These are phyloP conservation scores for Scaptomyza tumidula DNA, from an alignment of 2,888 invertebrate genomes.

Conservation along the genomic window DNA sequence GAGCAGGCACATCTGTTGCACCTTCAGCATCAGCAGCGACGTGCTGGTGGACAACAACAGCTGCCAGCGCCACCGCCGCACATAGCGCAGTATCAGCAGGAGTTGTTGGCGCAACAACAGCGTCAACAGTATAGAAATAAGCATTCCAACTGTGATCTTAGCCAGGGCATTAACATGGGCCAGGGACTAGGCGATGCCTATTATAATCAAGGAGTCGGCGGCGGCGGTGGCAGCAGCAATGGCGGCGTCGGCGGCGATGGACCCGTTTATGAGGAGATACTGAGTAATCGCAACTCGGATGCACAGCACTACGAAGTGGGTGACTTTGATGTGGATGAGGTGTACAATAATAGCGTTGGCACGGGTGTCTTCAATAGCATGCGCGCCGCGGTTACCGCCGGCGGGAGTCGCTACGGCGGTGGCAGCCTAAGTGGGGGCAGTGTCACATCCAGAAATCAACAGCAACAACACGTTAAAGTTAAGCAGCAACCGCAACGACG, in stretches of 20 bases:
- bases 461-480: constrained; percentile 46
- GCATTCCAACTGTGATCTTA: constrained; percentile 84
- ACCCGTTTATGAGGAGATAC: constrained; percentile 84
- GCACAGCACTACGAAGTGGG: constrained; percentile 81
- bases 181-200: constrained; percentile 73
- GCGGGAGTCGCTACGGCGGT: constrained; percentile 61
- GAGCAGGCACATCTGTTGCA: constrained; percentile 82
- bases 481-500: constrained; percentile 49
- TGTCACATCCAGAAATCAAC: constrained; percentile 67
- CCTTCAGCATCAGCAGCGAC: constrained; percentile 76
- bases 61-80: constrained; percentile 72
- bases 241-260: constrained; percentile 70
- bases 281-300: constrained; percentile 83
- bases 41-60: constrained; percentile 68
- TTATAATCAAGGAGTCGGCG: constrained; percentile 75
- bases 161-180: constrained; percentile 61
- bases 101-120: constrained; percentile 60
- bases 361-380: constrained; percentile 69
- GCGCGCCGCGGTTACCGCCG: constrained; percentile 68
- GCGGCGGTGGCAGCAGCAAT: constrained; percentile 45
- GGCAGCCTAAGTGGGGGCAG: constrained; percentile 73
- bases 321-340: constrained; percentile 78
- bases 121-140: constrained; percentile 81
- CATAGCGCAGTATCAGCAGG: constrained; percentile 77
- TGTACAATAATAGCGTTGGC: constrained; percentile 72